Conservation (phyloP, 2,888 invertebrate genomes). For the Ellobium chinense region DNA sequence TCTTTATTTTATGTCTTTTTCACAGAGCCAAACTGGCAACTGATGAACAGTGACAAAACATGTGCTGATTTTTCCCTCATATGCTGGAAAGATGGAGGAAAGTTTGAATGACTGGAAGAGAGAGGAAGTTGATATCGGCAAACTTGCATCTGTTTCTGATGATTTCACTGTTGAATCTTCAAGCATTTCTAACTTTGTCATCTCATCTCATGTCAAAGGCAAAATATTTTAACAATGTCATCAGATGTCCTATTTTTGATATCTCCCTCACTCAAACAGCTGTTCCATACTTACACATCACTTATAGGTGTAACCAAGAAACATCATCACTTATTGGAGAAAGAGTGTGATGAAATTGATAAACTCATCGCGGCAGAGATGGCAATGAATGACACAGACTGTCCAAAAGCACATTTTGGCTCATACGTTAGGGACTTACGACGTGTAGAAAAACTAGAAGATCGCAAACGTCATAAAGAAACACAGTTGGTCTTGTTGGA, state of each 20-base stretch:
- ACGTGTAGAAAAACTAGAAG: neutral
- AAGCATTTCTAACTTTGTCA: too few relatives aligned
- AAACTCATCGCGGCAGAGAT: slow-evolving; percentile 5
- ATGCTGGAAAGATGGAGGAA: too few relatives aligned
- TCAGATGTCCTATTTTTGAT: neutral
- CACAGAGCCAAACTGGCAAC: neutral
- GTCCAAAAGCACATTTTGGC: neutral
- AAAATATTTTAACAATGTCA: neutral
- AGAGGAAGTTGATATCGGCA: too few relatives aligned
- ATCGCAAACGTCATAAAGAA: neutral
- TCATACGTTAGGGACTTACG: neutral
- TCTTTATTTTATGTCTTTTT: neutral
- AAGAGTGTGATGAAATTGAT: slow-evolving; percentile 1
- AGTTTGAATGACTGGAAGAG: too few relatives aligned
- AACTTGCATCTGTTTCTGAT: too few relatives aligned
- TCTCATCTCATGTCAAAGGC: neutral
- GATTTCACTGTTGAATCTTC: too few relatives aligned
- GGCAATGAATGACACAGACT: neutral
- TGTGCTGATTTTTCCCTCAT: too few relatives aligned
- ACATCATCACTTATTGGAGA: neutral
- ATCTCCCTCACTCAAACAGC: slow-evolving; percentile 2
- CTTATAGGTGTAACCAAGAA: neutral
- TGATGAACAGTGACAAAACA: slow-evolving; percentile 31
- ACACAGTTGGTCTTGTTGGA: neutral
- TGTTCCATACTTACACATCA: neutral